Percentiles rank a stretch among this genome's conserved stretches.
These are phyloP conservation scores for Hypotaenidia okinawae DNA, from an alignment of 2,797 vertebrate genomes.

Conservation along the genomic window DNA sequence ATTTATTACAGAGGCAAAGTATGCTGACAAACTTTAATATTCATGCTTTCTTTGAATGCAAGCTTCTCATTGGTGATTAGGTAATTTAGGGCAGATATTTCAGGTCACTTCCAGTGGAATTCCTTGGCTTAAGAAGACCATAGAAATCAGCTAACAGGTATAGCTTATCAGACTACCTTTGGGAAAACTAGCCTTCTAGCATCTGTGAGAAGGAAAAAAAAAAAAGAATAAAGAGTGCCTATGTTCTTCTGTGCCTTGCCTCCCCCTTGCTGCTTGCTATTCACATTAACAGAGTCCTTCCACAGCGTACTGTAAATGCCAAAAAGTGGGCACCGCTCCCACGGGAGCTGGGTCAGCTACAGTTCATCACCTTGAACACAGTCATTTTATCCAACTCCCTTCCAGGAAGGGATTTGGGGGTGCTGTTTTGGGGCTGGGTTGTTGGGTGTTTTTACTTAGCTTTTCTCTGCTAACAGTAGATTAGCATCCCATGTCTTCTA, in stretches of 20 bases:
- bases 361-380: conserved; percentile 11
- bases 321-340: background rate
- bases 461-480: background rate
- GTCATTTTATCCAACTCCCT: background rate
- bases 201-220: background rate
- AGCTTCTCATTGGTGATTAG: background rate
- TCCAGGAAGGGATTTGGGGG: background rate
- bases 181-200: background rate
- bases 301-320: conserved; percentile 35
- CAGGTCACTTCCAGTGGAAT: background rate
- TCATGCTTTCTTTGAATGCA: background rate
- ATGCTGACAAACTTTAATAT: background rate
- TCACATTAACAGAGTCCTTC: background rate
- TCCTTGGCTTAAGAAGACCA: background rate
- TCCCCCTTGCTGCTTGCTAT: background rate
- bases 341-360: background rate
- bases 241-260: background rate
- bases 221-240: background rate
- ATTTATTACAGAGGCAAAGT: background rate
- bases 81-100: background rate
- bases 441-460: background rate
- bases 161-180: background rate
- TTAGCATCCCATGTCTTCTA: too few species aligned
- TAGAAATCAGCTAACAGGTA: background rate
- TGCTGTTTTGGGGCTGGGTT: background rate